Evolutionary conservation across 30 jellyfish, hydroid and myxozoan species (phyloP).

Genomic region (Turritopsis dohrnii): DNA sequence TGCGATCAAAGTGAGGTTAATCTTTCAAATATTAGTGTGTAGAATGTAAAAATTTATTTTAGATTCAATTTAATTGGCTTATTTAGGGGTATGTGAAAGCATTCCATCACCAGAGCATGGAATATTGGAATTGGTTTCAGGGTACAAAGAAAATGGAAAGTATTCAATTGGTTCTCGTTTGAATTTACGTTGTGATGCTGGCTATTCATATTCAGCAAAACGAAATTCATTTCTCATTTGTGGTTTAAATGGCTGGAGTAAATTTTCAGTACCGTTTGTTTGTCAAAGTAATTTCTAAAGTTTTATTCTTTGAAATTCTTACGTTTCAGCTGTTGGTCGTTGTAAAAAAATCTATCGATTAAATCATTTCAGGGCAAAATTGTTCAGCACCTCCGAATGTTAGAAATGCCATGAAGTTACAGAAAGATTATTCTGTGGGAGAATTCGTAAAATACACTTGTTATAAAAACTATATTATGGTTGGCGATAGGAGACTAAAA

Average conservation of each 20-base stretch:
- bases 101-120: background rate
- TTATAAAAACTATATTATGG: background rate
- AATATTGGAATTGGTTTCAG: background rate
- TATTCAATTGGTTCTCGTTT: background rate
- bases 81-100: background rate
- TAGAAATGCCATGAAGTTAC: background rate
- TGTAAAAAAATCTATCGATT: no score
- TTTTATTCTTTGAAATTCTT: background rate
- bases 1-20: slow-evolving; percentile 14
- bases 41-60: no score
- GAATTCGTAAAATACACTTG: background rate
- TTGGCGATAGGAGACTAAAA: background rate
- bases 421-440: background rate
- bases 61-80: background rate
- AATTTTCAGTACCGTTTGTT: background rate
- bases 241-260: background rate
- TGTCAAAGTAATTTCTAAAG: background rate
- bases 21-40: no score
- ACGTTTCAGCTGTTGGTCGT: background rate
- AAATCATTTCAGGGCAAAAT: background rate
- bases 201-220: background rate
- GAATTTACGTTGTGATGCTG: background rate
- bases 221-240: background rate
- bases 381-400: background rate
- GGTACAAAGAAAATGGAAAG: background rate